Base-by-base conservation (phyloP, 1,140 invertebrate species). In the Heterodera schachtii region DNA sequence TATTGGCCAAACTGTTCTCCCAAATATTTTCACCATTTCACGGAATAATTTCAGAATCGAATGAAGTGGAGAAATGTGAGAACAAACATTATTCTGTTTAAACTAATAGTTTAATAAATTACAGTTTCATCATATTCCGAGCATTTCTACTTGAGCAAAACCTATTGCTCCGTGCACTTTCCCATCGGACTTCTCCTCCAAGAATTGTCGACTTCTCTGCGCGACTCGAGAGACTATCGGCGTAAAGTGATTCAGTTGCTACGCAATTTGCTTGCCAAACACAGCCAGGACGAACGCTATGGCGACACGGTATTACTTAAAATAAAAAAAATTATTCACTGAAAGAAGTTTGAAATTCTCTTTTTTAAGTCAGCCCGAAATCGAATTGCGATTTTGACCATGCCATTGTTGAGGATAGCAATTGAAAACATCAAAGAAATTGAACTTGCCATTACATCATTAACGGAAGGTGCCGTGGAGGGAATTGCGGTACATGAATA, bases 281-380 rank as follows among this genome's bases (percentile, higher is more conserved):
- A 98, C 91, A 94, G 96, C 85, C 92, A 95, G 87, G 96, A 98
- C 91, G 94, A 95, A 88, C 91, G 96, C 81, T 98, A 96, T 90
- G 93, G 90, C 69, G 87, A 90, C 76, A 90, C 91, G 85, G 92
- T 92, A 86, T 31, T 31, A 85, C 86, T 52, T 87, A 21, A 43
- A 43, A 19, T 2, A 64, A 19, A 81, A 75, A n/a, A 43, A 7
- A 31, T n/a, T n/a, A 43, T 21, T 69, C n/a, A n/a, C 21, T 13
- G 67, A 67, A 43, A 3, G 70, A 5, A 9, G 7, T 60, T 49
- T 31, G 8, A 74, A 73, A 70, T 19, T 47, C 73, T 52, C 57
- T 67, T 44, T n/a, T 84, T 88, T 81, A 83, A 94, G 93, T 93
- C 93, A 71, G 94, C 95, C 88, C 93, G 96, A 87, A 93, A 93